Conservation (phyloP, 2,113 vertebrate genomes). For the Bos indicus region DNA sequence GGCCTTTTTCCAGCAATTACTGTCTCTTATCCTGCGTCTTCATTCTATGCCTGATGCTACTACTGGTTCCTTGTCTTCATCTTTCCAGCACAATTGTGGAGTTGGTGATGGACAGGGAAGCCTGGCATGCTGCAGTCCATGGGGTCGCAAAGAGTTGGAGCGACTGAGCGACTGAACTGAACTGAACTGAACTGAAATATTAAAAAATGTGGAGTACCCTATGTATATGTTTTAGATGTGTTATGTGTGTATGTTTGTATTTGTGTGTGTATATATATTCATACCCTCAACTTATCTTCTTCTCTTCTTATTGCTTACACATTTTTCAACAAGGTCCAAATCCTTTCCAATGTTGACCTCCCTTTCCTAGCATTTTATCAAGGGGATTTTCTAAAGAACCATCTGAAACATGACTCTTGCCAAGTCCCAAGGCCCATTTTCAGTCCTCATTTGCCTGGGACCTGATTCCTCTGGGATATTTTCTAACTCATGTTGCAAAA, state of each 20-base stretch:
- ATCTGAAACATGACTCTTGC: background rate
- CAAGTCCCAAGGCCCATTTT: background rate
- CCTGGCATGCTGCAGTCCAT: background rate
- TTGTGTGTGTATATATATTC: background rate
- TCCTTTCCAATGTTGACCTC: background rate
- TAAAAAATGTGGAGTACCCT: background rate
- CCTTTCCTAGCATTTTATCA: background rate
- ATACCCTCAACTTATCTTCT: background rate
- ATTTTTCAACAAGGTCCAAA: background rate
- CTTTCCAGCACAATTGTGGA: background rate
- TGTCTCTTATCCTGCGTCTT: background rate
- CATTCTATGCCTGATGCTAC: background rate
- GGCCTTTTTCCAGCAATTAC: background rate
- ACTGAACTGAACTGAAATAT: background rate
- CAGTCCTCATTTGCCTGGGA: background rate
- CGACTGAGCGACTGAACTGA: background rate
- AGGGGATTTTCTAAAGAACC: background rate
- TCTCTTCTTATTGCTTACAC: background rate
- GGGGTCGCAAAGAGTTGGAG: background rate
- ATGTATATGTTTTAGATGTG: background rate
- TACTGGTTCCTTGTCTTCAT: background rate
- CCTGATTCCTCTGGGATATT: background rate
- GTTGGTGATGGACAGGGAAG: background rate
- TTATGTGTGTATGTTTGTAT: background rate
- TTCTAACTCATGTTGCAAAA: background rate